A percentile compares a stretch with the other conserved stretches of the same genome.
Conservation (phyloP, 1,140 invertebrate species). For the Stegodyphus mimosarum region DNA sequence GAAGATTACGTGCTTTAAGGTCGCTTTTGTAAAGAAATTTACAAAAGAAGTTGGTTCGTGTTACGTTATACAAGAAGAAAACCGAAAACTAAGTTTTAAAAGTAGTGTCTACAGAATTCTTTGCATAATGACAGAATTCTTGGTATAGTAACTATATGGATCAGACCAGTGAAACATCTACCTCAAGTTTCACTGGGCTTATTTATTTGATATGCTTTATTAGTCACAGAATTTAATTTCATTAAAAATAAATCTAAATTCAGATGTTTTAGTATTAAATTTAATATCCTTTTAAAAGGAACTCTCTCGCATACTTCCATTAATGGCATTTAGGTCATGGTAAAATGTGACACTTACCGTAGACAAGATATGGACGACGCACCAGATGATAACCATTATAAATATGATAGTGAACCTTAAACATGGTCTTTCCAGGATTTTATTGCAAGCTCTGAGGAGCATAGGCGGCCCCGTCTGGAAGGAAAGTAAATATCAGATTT, state of each 20-base stretch:
- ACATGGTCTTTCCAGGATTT: constrained; percentile 36
- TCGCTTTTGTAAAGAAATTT: neutral
- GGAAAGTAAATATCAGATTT: no score
- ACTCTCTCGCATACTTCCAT: no score
- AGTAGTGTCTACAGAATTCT: neutral
- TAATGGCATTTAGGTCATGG: no score
- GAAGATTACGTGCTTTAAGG: neutral
- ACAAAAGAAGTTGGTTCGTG: neutral
- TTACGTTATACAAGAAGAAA: neutral
- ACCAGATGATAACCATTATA: constrained; percentile 58
- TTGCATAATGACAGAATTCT: neutral
- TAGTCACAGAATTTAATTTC: no score
- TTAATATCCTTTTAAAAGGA: no score
- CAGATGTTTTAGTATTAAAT: no score
- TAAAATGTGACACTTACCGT: constrained; percentile 23
- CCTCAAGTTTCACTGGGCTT: no score
- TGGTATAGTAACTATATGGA: no score
- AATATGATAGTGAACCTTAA: constrained; percentile 44
- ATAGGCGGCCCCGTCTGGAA: constrained; percentile 29
- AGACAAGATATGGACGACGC: constrained; percentile 44
- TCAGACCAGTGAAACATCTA: no score
- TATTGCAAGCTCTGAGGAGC: constrained; percentile 10
- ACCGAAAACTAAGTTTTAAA: neutral
- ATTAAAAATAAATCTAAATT: no score
- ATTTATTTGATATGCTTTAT: no score